phyloP scores from a whole-genome alignment of 2,888 invertebrate species.

The Himalopsyche tibetana region DNA sequence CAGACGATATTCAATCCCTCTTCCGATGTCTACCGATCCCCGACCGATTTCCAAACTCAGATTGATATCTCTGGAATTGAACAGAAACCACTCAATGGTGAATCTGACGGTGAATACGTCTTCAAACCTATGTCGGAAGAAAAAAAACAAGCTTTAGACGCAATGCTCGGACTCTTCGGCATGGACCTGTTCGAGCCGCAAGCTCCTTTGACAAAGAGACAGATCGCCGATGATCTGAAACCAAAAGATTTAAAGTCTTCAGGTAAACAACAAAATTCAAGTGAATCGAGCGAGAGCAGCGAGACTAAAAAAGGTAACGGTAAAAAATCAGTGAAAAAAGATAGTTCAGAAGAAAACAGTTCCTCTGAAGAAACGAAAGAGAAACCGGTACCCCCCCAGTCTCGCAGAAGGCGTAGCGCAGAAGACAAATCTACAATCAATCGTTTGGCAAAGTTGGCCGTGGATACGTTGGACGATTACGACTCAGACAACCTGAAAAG shows the following conservation, averaged over 20 bases:
- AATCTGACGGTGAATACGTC: neutral
- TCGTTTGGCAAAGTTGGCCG: slow-evolving; percentile 73
- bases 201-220: neutral
- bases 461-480: slow-evolving; percentile 73
- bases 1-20: neutral
- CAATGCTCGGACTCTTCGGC: slow-evolving; percentile 72
- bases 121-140: slow-evolving; percentile 68
- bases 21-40: neutral
- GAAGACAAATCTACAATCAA: slow-evolving; percentile 65
- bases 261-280: neutral
- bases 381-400: neutral
- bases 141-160: slow-evolving; percentile 74
- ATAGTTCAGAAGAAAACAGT: slow-evolving; percentile 59
- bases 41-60: neutral
- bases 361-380: slow-evolving; percentile 47
- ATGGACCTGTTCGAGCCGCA: slow-evolving; percentile 57
- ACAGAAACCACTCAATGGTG: neutral
- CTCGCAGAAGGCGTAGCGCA: slow-evolving; percentile 47
- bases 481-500: slow-evolving; percentile 74
- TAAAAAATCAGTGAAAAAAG: slow-evolving; percentile 66
- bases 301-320: slow-evolving; percentile 3
- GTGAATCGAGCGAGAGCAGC: neutral
- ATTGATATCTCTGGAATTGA: slow-evolving; percentile 39
- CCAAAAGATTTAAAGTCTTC: neutral
- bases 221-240: slow-evolving; percentile 3